Base-by-base conservation (phyloP, 30 jellyfish, hydroid and myxozoan genomes). In the Cassiopea xamachana region DNA sequence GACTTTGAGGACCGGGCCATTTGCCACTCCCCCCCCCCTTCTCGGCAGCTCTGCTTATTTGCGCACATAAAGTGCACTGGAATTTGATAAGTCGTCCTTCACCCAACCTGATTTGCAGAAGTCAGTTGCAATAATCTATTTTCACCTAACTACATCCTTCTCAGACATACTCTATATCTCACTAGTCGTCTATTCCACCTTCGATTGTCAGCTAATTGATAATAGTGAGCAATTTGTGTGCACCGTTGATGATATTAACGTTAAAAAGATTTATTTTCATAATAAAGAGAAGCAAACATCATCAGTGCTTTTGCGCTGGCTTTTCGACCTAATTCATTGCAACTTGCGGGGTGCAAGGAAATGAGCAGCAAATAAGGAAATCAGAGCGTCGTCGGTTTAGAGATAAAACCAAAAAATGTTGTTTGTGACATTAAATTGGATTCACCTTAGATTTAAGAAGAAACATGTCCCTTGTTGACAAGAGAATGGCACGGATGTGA, bases 331-430 rank as follows among this genome's bases (percentile, higher is more conserved):
- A 27, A 88, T 88, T 88, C 75, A 48, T 39, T 13, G 46, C 17
- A 44, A 18, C 8, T 70, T 64, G 94, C 67, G 78, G 94, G 94
- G 94, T 76, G 94, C 94, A 78, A 87, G 94, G 94, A 87, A 87
- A 48, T 79, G 49, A 39, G 79, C 55, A 69, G 47, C 50, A 58
- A 77, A 61, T 62, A 81, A 50, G 76, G 87, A 67, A 78, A 87
- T 75, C 87, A 85, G 70, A 39, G 55, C 17, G 81, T 60, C 87
- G 45, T 49, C 81, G 80, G 81, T 59, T 73, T 19, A 58, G 44
- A 48, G 70, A 46, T 55, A 17, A 68, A 51, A 58, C 75, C 59
- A 58, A 69, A 43, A 60, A 70, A 47, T 46, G 58, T 17, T 67
- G 91, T 46, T 60, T 67, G 51, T 71, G 80, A 19, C 17, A 7